These are phyloP conservation scores for Drosophila longiperda DNA, from an alignment of 2,888 invertebrate genomes.

Conservation along the genomic window DNA sequence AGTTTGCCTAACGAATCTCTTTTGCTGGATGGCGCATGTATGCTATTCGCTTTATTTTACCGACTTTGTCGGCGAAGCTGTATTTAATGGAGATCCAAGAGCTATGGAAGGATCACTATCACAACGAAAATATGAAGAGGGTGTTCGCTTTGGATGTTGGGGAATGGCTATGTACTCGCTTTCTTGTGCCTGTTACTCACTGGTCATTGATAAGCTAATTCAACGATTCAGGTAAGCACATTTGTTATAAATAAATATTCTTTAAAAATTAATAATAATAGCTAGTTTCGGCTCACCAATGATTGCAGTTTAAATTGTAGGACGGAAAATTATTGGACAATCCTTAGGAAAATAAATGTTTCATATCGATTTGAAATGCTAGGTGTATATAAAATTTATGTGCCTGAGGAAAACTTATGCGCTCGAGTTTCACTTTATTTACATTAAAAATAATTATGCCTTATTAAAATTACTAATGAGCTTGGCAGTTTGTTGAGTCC, in stretches of 20 bases:
- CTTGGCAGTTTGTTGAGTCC: not conserved
- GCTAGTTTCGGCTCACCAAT: not conserved
- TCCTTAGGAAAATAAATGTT: not conserved
- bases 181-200: conserved; percentile 97
- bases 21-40: conserved; percentile 99
- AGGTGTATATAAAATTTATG: not conserved
- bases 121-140: conserved; percentile 92
- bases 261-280: not conserved
- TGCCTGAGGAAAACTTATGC: not conserved
- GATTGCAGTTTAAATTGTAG: not conserved
- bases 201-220: conserved; percentile 94
- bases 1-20: conserved; percentile 96
- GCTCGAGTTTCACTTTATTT: not conserved
- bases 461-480: conserved; percentile 10
- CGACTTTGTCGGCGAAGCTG: conserved; percentile 90
- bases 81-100: conserved; percentile 86
- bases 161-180: conserved; percentile 96
- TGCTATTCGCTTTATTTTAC: conserved; percentile 98
- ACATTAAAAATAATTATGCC: not conserved
- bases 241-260: not conserved
- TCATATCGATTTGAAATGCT: not conserved
- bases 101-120: conserved; percentile 89
- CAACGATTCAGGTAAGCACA: conserved; percentile 88
- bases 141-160: conserved; percentile 97
- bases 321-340: not conserved